A percentile compares a stretch with the other conserved stretches of the same genome.
These are phyloP conservation scores for Bolborhynchus lineola DNA, from an alignment of 2,113 vertebrate species.

Conservation along the genomic window DNA sequence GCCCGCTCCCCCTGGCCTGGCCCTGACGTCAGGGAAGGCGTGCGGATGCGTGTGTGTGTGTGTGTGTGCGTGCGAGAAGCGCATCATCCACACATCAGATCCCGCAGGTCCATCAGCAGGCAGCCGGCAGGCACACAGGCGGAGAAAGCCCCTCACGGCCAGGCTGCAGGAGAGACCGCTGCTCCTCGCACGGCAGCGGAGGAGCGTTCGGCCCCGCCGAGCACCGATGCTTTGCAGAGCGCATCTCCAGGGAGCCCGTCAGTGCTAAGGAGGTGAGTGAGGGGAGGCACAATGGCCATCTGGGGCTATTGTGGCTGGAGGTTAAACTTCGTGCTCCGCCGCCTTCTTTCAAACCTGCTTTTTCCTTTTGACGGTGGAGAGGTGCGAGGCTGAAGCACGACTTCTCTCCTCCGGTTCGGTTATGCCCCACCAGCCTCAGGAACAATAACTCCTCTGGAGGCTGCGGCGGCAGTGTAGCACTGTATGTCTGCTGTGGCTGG, in stretches of 20 bases:
- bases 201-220: neutral
- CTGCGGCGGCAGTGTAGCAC: neutral
- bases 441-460: constrained; percentile 40
- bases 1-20: constrained; percentile 37
- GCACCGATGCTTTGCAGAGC: constrained; percentile 19
- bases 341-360: neutral
- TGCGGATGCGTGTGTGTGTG: constrained; percentile 46
- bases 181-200: neutral
- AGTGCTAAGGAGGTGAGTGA: constrained; percentile 25
- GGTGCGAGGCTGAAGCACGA: neutral
- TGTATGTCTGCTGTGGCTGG: neutral
- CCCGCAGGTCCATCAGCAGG: constrained; percentile 21
- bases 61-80: constrained; percentile 27
- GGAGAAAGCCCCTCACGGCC: neutral
- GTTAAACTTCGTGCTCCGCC: neutral
- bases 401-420: neutral
- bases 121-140: neutral
- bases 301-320: neutral
- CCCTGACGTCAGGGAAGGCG: constrained; percentile 74
- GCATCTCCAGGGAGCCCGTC: neutral
- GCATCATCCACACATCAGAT: constrained; percentile 18
- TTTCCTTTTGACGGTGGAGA: neutral
- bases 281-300: neutral
- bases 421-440: neutral
- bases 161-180: neutral